Evolutionary conservation across 2,797 vertebrate genomes (phyloP).

Genomic region (Darevskia mixta): DNA sequence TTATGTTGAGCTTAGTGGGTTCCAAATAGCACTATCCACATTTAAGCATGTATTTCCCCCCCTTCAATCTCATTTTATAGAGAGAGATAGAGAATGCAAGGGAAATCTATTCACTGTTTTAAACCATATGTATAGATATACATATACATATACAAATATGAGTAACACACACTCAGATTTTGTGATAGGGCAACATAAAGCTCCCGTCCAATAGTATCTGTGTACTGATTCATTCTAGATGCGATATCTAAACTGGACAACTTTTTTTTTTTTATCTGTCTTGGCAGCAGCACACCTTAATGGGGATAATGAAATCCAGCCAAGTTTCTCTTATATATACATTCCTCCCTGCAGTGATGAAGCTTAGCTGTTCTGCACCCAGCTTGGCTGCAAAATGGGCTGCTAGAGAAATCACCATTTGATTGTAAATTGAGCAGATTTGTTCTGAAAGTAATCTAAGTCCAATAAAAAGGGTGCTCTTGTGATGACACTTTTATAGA

Average conservation of each 20-base stretch:
- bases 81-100: not conserved
- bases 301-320: not conserved
- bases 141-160: not conserved
- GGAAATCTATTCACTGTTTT: not conserved
- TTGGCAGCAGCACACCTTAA: not conserved
- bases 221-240: slow-evolving; percentile 1
- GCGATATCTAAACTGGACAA: not conserved
- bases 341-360: not conserved
- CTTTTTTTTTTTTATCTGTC: not conserved
- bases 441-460: slow-evolving; percentile 1
- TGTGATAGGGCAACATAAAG: not conserved
- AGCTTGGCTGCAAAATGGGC: not conserved
- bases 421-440: slow-evolving; percentile 22
- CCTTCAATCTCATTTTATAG: not conserved
- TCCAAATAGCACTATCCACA: too few relatives aligned
- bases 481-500: not conserved
- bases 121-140: not conserved
- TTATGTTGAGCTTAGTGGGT: not conserved
- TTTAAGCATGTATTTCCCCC: not conserved
- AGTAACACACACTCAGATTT: not conserved
- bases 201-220: not conserved
- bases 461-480: not conserved
- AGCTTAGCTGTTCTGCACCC: not conserved
- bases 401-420: slow-evolving; percentile 3
- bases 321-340: not conserved